Base-by-base conservation (phyloP, 2,797 vertebrate genomes). In the Ficedula albicollis region DNA sequence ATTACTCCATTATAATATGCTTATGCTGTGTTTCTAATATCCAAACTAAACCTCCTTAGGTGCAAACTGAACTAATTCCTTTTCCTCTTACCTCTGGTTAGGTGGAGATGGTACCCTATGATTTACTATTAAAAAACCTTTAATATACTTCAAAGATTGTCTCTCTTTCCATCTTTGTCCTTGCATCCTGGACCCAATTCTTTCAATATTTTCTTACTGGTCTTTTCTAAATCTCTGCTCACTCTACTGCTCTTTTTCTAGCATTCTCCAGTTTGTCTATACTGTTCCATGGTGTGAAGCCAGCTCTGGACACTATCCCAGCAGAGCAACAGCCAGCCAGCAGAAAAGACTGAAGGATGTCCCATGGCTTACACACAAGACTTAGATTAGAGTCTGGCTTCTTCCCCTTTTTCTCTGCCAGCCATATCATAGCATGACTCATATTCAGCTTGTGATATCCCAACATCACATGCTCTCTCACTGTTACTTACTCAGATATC, bases 401-500 rank as follows among this genome's bases (percentile, higher is more conserved):
- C 91, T 74, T 90, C 87, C 56, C 38, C 72, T 74, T 84, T 78
- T 85, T 86, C 66, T 78, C 43, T 73, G 52, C 32, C 49, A 81
- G 48, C 77, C n/a, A 3, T 44, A 81, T 67, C n/a, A 39, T 10
- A 39, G 30, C 12, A 10, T 96, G 94, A 97, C 54, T 95, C 95
- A 95, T 5, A 49, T 38, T 69, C 36, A 63, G 44, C 55, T 59
- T 90, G 85, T 82, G 91, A 84, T 55, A 91, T 19, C 77, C 80
- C 80, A 84, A 30, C 63, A 81, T 34, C 94, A 86, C 85, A 76
- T 69, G 85, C 48, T 72, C 58, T 84, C 64, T 78, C 80, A 48
- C 68, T 56, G 79, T 29, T 75, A 64, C 58, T 87, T 87, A 90
- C 70, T 95, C 94, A 93, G 63, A 93, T 59, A 73, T 44, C 52